Conservation (phyloP, 1,140 invertebrate species). For the Linepithema humile region DNA sequence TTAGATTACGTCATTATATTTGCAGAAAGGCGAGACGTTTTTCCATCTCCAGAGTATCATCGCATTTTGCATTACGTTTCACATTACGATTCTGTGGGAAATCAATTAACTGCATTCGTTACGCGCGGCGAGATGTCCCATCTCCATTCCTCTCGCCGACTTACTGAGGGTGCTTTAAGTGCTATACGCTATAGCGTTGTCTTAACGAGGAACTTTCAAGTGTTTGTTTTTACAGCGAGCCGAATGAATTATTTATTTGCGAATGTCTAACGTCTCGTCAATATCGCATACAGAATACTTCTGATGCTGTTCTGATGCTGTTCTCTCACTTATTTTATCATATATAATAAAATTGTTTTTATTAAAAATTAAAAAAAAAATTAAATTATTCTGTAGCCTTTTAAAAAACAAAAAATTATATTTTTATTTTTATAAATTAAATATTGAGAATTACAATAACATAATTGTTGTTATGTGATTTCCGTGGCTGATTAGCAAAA, state of each 20-base stretch:
- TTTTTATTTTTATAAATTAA: neutral
- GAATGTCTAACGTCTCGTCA: constrained; percentile 41
- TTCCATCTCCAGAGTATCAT: neutral
- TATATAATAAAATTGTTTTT: neutral
- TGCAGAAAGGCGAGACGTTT: constrained; percentile 36
- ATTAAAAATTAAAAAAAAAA: neutral
- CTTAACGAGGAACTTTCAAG: constrained; percentile 42
- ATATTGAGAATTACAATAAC: neutral
- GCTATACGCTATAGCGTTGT: constrained; percentile 1
- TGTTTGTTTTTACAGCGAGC: constrained; percentile 35
- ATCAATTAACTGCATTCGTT: constrained; percentile 60
- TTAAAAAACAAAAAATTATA: neutral
- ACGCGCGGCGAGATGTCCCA: constrained; percentile 1
- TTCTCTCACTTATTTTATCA: neutral
- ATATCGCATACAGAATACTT: neutral
- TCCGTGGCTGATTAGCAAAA: neutral
- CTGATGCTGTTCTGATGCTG: neutral
- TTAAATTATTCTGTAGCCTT: neutral
- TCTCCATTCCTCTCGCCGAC: constrained; percentile 7
- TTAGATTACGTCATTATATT: constrained; percentile 45
- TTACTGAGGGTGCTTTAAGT: constrained; percentile 28
- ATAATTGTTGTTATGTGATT: too few species aligned
- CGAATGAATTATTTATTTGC: constrained; percentile 50
- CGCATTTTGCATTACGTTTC: constrained; percentile 25
- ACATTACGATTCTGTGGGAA: constrained; percentile 25